Conservation (phyloP, 2,797 vertebrate genomes). For the Glyptemys insculpta region DNA sequence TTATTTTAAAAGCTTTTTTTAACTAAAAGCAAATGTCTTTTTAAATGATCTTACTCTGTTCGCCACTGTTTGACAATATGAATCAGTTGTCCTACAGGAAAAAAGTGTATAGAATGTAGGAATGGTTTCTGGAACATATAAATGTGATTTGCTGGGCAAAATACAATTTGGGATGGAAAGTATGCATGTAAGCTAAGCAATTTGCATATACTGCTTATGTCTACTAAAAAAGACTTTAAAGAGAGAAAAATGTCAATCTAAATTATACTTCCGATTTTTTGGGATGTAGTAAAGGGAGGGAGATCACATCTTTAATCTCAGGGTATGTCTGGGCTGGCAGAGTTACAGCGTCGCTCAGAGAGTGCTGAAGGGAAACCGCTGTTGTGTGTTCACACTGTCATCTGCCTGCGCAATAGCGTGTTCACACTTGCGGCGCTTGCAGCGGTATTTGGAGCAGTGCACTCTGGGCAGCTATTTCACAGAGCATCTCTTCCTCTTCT, state of each 20-base stretch:
- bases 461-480: no score
- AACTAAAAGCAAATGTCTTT: neutral
- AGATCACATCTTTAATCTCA: neutral
- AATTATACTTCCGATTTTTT: neutral
- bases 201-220: neutral
- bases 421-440: no score
- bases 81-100: constrained; percentile 1
- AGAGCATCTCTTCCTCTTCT: no score
- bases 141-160: neutral
- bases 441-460: no score
- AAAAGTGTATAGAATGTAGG: neutral
- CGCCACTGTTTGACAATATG: neutral
- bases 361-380: no score
- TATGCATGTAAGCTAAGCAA: neutral
- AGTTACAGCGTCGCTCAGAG: no score
- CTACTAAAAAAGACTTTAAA: neutral
- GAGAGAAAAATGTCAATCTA: neutral
- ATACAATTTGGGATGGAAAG: neutral
- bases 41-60: neutral
- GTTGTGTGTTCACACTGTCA: no score
- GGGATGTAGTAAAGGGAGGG: no score
- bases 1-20: neutral
- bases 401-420: no score
- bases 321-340: no score
- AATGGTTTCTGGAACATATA: neutral